A percentile compares a stretch with the other conserved stretches of the same genome.
Conservation (phyloP, 2,113 vertebrate species). For the Corythaeola cristata region DNA sequence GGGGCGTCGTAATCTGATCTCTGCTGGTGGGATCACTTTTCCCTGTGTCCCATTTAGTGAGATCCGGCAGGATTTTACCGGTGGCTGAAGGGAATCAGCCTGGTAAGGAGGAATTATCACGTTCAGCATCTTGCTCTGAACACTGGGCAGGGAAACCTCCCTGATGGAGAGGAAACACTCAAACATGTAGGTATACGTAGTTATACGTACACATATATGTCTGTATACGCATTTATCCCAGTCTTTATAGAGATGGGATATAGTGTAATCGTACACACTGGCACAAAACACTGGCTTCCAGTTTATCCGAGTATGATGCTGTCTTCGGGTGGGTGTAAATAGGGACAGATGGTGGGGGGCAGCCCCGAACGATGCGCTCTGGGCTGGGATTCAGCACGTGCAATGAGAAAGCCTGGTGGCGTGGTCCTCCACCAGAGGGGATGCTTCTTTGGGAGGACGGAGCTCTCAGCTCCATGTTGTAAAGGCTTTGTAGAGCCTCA, state of each 20-base stretch:
- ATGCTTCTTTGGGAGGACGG: not conserved
- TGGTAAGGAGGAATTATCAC: not conserved
- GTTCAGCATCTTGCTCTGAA: not conserved
- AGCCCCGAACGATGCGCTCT: not conserved
- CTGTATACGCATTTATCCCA: too few species aligned
- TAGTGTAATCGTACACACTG: accelerated
- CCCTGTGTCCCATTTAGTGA: accelerated
- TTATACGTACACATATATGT: accelerated
- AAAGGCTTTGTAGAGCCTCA: not conserved
- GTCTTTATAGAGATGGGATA: not conserved
- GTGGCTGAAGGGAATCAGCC: not conserved
- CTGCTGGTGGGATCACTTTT: not conserved
- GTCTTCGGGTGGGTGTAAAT: not conserved
- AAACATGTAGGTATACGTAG: accelerated
- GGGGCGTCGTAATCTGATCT: accelerated
- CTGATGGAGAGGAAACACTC: not conserved
- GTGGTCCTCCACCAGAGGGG: not conserved
- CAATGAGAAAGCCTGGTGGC: accelerated
- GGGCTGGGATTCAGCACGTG: not conserved
- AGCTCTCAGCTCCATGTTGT: not conserved
- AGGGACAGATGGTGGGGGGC: not conserved
- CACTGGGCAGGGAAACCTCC: not conserved
- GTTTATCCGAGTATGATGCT: not conserved
- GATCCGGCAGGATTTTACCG: not conserved
- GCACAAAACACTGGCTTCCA: not conserved